These are phyloP conservation scores for Drosophila rhopaloa DNA, from an alignment of 1,140 invertebrate species.

Conservation along the genomic window DNA sequence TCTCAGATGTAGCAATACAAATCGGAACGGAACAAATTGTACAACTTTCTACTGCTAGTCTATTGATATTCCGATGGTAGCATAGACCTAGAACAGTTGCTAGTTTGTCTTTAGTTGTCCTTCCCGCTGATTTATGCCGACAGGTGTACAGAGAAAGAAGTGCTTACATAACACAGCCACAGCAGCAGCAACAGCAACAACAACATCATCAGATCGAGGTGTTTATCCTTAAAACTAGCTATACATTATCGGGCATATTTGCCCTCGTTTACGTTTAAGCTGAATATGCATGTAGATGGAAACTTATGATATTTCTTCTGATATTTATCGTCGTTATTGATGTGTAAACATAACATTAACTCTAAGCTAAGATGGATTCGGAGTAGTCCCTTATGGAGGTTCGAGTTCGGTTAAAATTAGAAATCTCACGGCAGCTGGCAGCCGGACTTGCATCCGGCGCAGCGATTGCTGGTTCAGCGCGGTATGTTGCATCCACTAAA, in stretches of 20 bases:
- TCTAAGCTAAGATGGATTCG: conserved; percentile 40
- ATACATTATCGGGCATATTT: conserved; percentile 42
- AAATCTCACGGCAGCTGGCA: conserved; percentile 67
- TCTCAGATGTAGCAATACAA: conserved; percentile 42
- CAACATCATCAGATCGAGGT: conserved; percentile 7
- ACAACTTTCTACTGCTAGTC: conserved; percentile 31
- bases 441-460: conserved; percentile 19
- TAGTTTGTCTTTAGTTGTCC: conserved; percentile 7
- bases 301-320: conserved; percentile 68
- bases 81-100: background rate
- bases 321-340: conserved; percentile 79
- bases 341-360: conserved; percentile 67
- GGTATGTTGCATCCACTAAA: conserved; percentile 82
- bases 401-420: conserved; percentile 56
- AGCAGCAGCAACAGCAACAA: conserved; percentile 10
- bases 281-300: conserved; percentile 61
- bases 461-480: conserved; percentile 65
- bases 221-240: conserved; percentile 7
- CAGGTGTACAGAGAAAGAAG: conserved; percentile 8
- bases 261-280: conserved; percentile 44
- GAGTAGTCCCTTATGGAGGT: conserved; percentile 10
- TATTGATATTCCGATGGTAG: conserved; percentile 1
- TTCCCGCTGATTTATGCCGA: conserved; percentile 16
- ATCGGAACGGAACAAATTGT: conserved; percentile 19
- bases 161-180: conserved; percentile 17